Base-by-base conservation (phyloP, 2,797 vertebrate species). In the Cryptoprocta ferox region DNA sequence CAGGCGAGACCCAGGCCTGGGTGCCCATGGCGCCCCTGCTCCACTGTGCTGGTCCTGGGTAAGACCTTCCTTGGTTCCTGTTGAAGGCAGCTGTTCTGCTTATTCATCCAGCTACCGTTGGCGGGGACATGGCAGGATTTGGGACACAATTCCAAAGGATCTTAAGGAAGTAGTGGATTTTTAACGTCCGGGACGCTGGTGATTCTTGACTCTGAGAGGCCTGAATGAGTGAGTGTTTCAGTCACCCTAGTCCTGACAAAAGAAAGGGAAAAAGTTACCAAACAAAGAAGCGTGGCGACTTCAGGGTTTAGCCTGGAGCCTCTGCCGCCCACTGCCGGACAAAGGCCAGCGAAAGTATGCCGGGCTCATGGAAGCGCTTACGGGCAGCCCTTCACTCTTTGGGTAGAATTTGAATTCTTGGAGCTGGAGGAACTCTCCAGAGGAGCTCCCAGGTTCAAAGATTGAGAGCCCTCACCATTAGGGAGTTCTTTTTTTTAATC, bases 81-180 rank as follows among this genome's bases (percentile, higher is more conserved):
- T 73, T 66, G 32, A 76, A 96, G 86, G 68, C 39, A 35, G 39
- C 45, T 80, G 70, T 94, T 91, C 87, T 14, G 28, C 45, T 96
- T 86, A 73, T 83, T 92, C 73, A 63, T 83, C 86, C 75, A 91
- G 89, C 79, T 91, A 15, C 56, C 73, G 76, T 65, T 82, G 84
- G 82, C 90, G 75, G 68, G 61, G 66, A 92, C 59, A 35, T 76
- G 81, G 66, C 56, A 79, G 90, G 53, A 68, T 92, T 78, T 92
- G 28, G 88, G 68, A 13, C 19, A 63, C 32, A 65, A 24, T 75
- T 53, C 39, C 63, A 79, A 45, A 75, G 53, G 13, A 80, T 71
- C 28, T 79, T 86, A 71, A 71, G 56, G 65, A 84, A 95, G 68
- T 50, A 2, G 6, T 65, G 70, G 24, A 30, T 48, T 68, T 56